Evolutionary conservation across 2,888 invertebrate genomes (phyloP).

Genomic region (Diarsia rubi): DNA sequence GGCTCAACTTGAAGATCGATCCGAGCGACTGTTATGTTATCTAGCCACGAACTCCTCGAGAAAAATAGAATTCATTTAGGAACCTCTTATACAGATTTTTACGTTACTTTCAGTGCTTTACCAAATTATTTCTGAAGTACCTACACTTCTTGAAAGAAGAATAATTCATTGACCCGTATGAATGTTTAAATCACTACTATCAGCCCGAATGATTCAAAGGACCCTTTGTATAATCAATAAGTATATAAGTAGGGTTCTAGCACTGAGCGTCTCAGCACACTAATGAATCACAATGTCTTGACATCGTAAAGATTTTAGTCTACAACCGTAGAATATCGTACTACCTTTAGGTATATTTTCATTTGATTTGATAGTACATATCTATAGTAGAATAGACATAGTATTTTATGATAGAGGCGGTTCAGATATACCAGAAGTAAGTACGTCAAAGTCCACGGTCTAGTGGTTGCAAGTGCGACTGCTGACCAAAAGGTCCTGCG

Average conservation of each 20-base stretch:
- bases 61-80: neutral
- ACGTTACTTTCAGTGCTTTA: neutral
- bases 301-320: neutral
- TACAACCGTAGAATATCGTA: neutral
- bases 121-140: neutral
- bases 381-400: neutral
- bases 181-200: constrained; percentile 5
- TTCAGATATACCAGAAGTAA: too few species aligned
- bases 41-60: too few species aligned
- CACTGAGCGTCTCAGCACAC: neutral
- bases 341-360: neutral
- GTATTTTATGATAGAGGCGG: neutral
- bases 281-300: neutral
- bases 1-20: too few species aligned
- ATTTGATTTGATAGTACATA: neutral
- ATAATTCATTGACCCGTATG: constrained; percentile 14
- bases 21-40: too few species aligned
- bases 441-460: neutral
- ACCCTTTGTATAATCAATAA: constrained; percentile 21
- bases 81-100: neutral
- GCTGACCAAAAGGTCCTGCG: too few species aligned
- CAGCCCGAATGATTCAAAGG: constrained; percentile 13
- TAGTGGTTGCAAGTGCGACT: too few species aligned
- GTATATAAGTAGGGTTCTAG: constrained; percentile 4
- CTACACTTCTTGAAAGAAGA: constrained; percentile 1